Evolutionary conservation across 1,140 invertebrate species (phyloP).

Genomic region (Drosophila pruinosa): DNA sequence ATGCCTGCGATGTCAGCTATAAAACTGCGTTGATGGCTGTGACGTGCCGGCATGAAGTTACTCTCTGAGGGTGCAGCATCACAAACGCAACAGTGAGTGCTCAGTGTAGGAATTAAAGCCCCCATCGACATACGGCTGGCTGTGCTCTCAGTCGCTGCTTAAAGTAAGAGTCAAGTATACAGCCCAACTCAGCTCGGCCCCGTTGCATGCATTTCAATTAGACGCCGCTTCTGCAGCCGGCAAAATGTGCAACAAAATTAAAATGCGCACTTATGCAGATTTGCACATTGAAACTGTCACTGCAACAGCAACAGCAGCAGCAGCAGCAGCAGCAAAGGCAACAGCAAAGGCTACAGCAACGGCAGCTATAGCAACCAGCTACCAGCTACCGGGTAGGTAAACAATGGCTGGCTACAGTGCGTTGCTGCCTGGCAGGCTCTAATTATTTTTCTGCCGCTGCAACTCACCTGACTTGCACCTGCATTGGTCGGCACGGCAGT

Average conservation of each 20-base stretch:
- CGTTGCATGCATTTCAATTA: constrained; percentile 74
- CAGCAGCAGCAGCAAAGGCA: not conserved
- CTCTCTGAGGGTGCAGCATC: not conserved
- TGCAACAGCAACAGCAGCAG: constrained; percentile 38
- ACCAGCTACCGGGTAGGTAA: constrained; percentile 15
- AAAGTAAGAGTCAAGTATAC: constrained; percentile 62
- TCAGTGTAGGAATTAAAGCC: constrained; percentile 50
- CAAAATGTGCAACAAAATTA: constrained; percentile 82
- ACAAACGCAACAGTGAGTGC: not conserved
- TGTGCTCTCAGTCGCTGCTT: constrained; percentile 19
- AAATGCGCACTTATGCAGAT: constrained; percentile 81
- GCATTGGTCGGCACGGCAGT: constrained; percentile 12
- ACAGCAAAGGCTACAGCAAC: not conserved
- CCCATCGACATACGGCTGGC: constrained; percentile 7
- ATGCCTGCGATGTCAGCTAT: constrained; percentile 40
- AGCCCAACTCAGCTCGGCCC: not conserved
- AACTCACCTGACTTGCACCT: constrained; percentile 54
- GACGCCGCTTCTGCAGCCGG: constrained; percentile 66
- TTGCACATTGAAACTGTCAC: constrained; percentile 81
- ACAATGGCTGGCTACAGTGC: constrained; percentile 63
- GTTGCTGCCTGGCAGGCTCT: constrained; percentile 66
- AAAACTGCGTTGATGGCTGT: constrained; percentile 63
- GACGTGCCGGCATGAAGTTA: constrained; percentile 44
- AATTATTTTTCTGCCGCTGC: constrained; percentile 77
- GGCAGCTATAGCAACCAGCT: constrained; percentile 34